phyloP scores from a whole-genome alignment of 1,140 invertebrate genomes.

The Leptopilina boulardi region DNA sequence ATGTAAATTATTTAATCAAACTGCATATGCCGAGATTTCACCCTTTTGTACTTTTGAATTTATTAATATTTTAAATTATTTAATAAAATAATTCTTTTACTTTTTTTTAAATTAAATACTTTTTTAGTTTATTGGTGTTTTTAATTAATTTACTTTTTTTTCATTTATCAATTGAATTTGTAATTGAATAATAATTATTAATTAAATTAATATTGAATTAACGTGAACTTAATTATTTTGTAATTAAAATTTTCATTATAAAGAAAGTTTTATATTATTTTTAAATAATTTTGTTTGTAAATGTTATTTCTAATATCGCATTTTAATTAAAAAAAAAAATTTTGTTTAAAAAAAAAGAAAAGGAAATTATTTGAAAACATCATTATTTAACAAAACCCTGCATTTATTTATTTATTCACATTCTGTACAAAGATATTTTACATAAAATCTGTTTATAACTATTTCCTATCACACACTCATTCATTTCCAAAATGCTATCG shows the following conservation, averaged over 20 bases:
- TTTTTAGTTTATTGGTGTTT: no score
- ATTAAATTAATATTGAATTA: no score
- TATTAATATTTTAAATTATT: background rate
- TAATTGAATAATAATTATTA: no score
- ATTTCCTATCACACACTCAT: conserved; percentile 13
- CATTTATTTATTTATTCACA: conserved; percentile 74
- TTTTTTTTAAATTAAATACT: no score
- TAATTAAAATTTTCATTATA: no score
- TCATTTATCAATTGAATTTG: no score
- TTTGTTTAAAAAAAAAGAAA: background rate
- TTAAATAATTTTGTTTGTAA: no score
- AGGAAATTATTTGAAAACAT: background rate
- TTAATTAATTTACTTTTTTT: no score
- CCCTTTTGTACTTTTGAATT: background rate
- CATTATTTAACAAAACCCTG: conserved; percentile 70
- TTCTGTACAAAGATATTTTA: conserved; percentile 76
- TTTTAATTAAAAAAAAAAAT: background rate
- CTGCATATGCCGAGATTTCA: background rate
- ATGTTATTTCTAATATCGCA: no score
- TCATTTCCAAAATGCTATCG: conserved; percentile 17
- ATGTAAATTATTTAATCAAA: conserved; percentile 9
- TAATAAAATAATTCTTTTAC: background rate
- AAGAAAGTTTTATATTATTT: no score
- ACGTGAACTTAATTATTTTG: no score
- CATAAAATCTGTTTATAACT: conserved; percentile 64